Evolutionary conservation across 2,113 vertebrate species (phyloP), one percentile per base, ranked within the genome.

Genomic region (Cephalopterus ornatus): DNA sequence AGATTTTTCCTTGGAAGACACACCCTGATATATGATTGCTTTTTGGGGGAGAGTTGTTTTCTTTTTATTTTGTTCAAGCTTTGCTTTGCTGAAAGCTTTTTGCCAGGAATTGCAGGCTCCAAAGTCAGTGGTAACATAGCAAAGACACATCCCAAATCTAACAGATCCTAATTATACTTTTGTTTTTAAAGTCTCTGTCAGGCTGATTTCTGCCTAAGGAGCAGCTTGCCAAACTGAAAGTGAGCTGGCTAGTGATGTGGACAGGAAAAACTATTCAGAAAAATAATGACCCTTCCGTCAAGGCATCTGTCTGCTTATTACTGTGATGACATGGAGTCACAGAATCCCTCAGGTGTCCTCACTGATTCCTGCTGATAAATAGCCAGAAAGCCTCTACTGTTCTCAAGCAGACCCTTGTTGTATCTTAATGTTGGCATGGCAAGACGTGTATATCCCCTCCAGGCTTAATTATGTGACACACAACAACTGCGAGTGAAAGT

Each of bases 281-380:
- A 96, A 94, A 82, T 92, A 68, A 82, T 70, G 58, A 92, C 47
- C 92, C 41, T 87, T 94, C 74, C 13, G 3, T 74, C 53, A 68
- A 44, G 62, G 35, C 61, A 65, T 78, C 61, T 92, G 21, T 49
- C 33, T 27, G 14, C 71, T 95, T 0, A 0, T 94, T 94, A 75
- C 59, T 72, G 89, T 0, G 5, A 6, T 66, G 77, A 42, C 0
- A 0, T 49, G 58, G 55, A 82, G 53, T 65, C 3, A 1, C 62
- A 61, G 81, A 91, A 71, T 88, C 59, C 81, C 47, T 95, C 49
- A 78, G 56, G 66, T 89, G 66, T 68, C 50, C 66, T 87, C 3
- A 0, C 56, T 82, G 66, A 56, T 81, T 81, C 91, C 67, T 83
- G 42, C 56, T 75, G 56, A 85, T 72, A 50, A 80, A 41, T 47